Base-by-base conservation (phyloP, 2,113 vertebrate genomes). In the Rhinoptilus africanus region DNA sequence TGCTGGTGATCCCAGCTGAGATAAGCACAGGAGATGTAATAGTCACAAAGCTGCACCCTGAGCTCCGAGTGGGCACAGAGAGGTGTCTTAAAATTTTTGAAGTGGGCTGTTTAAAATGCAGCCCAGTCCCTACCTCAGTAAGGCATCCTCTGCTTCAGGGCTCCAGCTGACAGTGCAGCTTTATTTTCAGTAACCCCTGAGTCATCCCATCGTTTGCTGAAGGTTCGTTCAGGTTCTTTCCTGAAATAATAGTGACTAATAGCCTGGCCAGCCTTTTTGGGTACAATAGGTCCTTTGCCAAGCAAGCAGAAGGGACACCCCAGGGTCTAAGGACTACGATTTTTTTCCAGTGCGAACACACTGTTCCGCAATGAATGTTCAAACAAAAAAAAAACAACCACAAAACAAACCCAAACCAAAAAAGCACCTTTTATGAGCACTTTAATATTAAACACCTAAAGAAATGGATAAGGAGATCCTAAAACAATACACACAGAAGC, bases 191-290 rank as follows among this genome's bases (percentile, higher is more conserved):
- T 10, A 12, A 56, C 24, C 63, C 67, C 83, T 93, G 91, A 96
- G 75, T 96, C 95, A 97, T 4, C 11, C 41, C 83, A 2, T 6
- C 34, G 0, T 85, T 92, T 88, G 94, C 91, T 59, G 82, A 88
- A 91, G 88, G 85, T 80, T 88, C 4, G 34, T 53, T 85, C 92
- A 13, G 50, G 59, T 45, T 74, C 79, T 24, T 41, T 57, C 71
- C 86, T 47, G 94, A 18, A 88, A 54, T 26, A 83, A 64, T 17
- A 32, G 68, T 89, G 96, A 96, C 56, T 93, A 92, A 92, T 2
- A n/a, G 56, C 84, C 72, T 7, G 57, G 79, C 62, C 88, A 84
- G 79, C 85, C 68, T 72, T 20, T 20, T 81, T 7, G 5, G 72
- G 57, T 23, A 30, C 83, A 28, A 13, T 6, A 50, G 75, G 9